These are phyloP conservation scores for Dasypolia templi DNA, from an alignment of 2,888 invertebrate genomes.

Conservation along the genomic window DNA sequence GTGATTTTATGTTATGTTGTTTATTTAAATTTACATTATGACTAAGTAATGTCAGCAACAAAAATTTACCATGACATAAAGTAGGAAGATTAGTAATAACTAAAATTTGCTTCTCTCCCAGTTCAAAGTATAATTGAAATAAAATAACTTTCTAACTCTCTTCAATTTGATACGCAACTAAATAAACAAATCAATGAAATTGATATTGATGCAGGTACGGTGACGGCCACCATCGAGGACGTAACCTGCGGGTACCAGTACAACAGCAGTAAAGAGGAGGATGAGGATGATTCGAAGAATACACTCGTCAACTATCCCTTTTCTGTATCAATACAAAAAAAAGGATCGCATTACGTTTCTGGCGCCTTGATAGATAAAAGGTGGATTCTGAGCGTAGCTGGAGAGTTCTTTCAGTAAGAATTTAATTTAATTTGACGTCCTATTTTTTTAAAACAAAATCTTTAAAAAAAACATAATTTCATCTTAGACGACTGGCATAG, in stretches of 20 bases:
- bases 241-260: conserved; percentile 61
- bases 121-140: neutral
- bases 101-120: neutral
- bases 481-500: neutral
- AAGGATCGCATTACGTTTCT: conserved; percentile 81
- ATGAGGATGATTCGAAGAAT: conserved; percentile 50
- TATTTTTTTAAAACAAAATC: neutral
- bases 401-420: conserved; percentile 82
- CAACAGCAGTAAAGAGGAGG: conserved; percentile 57
- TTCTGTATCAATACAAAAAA: conserved; percentile 82
- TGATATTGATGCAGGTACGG: conserved; percentile 4
- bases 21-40: no score
- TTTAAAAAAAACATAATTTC: neutral
- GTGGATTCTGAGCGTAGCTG: conserved; percentile 83
- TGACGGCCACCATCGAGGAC: conserved; percentile 49
- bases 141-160: neutral
- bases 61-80: neutral
- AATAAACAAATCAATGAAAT: neutral
- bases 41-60: neutral
- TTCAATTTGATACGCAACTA: neutral
- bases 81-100: neutral
- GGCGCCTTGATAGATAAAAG: conserved; percentile 80
- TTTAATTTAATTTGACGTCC: neutral
- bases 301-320: conserved; percentile 77
- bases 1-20: no score